Percentiles rank a stretch among this genome's conserved stretches.
Conservation (phyloP, 2,797 vertebrate species). For the Echeneis naucrates region DNA sequence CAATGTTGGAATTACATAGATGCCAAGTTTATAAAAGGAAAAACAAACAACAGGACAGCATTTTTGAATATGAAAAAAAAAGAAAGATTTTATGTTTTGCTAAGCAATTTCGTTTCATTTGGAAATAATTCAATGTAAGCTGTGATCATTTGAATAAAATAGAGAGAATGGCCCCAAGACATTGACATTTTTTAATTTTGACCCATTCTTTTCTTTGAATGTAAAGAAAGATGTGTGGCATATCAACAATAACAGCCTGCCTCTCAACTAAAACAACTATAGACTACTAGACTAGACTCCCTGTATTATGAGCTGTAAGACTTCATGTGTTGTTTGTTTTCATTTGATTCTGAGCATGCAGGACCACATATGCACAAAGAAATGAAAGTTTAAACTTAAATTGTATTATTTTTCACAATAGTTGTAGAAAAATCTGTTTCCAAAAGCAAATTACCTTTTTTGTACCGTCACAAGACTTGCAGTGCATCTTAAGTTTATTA, state of each 20-base stretch:
- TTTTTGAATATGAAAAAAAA: constrained; percentile 7
- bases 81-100: constrained; percentile 1
- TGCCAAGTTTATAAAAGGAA: constrained; percentile 29
- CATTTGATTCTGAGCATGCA: background rate
- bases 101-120: constrained; percentile 38
- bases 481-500: too few species aligned
- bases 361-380: background rate
- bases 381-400: background rate
- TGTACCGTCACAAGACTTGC: too few species aligned
- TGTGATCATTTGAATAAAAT: constrained; percentile 54
- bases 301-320: background rate
- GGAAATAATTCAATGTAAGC: constrained; percentile 39
- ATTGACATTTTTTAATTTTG: constrained; percentile 42
- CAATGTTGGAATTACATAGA: constrained; percentile 35
- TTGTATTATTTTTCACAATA: background rate
- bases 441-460: background rate
- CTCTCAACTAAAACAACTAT: constrained; percentile 12
- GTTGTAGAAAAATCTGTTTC: background rate
- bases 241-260: constrained; percentile 2
- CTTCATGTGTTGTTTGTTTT: too few species aligned
- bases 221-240: constrained; percentile 12
- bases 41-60: background rate
- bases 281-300: background rate
- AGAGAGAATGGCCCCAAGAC: constrained; percentile 28
- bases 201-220: constrained; percentile 26